Conservation (phyloP, 2,113 vertebrate genomes). For the Columba livia region DNA sequence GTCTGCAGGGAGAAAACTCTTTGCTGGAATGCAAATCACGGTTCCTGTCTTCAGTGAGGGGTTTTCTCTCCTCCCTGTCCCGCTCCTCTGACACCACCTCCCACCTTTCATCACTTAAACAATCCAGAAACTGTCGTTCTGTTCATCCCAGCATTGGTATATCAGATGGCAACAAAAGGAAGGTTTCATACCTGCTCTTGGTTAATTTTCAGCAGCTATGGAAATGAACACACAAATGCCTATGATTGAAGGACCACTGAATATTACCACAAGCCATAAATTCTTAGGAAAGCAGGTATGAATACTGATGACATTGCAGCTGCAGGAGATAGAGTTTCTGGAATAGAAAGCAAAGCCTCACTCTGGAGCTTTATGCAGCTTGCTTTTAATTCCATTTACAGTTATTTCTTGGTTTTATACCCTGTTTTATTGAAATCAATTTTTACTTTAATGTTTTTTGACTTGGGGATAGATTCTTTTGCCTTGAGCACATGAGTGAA, state of each 20-base stretch:
- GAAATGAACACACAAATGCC: background rate
- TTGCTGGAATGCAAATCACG: background rate
- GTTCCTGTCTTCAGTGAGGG: background rate
- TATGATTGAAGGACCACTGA: background rate
- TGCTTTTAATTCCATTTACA: conserved; percentile 60
- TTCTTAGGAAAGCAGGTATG: background rate
- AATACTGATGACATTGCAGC: conserved; percentile 29
- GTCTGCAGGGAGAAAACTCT: background rate
- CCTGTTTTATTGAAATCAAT: conserved; percentile 67
- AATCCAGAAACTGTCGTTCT: background rate
- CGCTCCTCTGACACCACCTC: background rate
- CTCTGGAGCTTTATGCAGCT: conserved; percentile 43
- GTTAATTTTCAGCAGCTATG: background rate
- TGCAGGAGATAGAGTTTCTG: conserved; percentile 19
- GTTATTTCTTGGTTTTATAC: conserved; percentile 62
- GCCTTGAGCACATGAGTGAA: conserved; percentile 32
- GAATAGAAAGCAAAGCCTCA: background rate
- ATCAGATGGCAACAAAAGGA: background rate
- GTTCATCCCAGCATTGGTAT: background rate
- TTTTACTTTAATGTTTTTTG: conserved; percentile 58
- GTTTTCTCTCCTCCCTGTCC: background rate
- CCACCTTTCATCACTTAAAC: background rate
- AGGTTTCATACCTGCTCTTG: background rate
- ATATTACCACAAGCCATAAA: background rate
- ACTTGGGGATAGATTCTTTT: conserved; percentile 27